Evolutionary conservation across 2,888 invertebrate species (phyloP).

Genomic region (Tupiocoris notatus): DNA sequence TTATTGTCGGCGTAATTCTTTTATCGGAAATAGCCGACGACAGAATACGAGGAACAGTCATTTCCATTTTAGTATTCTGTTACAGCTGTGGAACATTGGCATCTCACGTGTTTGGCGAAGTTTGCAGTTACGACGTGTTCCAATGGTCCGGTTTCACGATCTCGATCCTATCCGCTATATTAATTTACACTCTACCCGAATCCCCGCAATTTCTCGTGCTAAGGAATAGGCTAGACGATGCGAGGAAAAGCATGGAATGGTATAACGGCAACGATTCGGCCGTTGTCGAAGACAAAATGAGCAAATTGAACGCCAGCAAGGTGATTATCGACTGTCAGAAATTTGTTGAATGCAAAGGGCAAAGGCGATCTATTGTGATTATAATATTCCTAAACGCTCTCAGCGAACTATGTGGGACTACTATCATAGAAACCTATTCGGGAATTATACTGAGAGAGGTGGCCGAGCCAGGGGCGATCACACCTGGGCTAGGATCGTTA

Average conservation of each 20-base stretch:
- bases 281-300: conserved; percentile 9
- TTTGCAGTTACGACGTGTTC: not conserved
- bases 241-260: conserved; percentile 21
- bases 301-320: not conserved
- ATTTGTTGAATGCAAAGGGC: not conserved
- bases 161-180: conserved; percentile 1
- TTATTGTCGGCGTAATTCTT: not conserved
- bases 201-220: conserved; percentile 18
- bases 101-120: conserved; percentile 1
- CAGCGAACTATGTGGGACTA: conserved; percentile 6
- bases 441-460: not conserved
- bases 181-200: conserved; percentile 4
- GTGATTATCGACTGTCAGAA: not conserved
- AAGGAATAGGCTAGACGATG: not conserved
- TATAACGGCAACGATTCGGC: conserved; percentile 4
- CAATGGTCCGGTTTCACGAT: not conserved
- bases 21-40: conserved; percentile 14
- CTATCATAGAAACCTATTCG: not conserved
- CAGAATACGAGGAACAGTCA: conserved; percentile 1
- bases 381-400: not conserved
- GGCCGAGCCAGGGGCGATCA: not conserved
- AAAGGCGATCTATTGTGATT: not conserved
- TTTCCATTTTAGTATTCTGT: conserved; percentile 5
- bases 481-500: not conserved
- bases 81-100: conserved; percentile 14